Evolutionary conservation across 1,140 invertebrate species (phyloP).

Genomic region (Caenorhabditis inopinata): DNA sequence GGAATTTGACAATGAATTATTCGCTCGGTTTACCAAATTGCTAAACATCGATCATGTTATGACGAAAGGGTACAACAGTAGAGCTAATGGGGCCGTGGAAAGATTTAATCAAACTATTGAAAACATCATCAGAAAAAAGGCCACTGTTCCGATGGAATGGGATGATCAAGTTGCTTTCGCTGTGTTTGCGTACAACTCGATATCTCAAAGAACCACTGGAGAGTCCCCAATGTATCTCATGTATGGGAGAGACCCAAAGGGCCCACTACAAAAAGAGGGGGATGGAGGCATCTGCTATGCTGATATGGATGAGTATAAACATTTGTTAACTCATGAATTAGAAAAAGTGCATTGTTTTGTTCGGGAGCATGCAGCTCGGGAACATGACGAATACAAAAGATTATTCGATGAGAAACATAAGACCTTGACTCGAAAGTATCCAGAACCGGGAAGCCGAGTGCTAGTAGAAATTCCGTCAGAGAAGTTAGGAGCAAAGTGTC

Average conservation of each 20-base stretch:
- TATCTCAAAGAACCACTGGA: neutral
- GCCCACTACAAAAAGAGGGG: neutral
- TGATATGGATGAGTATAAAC: neutral
- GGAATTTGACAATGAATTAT: neutral
- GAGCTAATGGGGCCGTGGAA: constrained; percentile 22
- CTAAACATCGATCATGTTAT: neutral
- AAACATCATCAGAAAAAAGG: neutral
- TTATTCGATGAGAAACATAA: neutral
- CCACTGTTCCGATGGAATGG: neutral
- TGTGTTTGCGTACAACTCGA: neutral
- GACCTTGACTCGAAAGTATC: neutral
- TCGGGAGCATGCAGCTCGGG: neutral
- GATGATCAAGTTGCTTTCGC: constrained; percentile 3
- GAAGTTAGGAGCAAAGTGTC: neutral
- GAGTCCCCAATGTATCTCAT: neutral
- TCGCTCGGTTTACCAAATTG: neutral
- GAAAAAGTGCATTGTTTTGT: neutral
- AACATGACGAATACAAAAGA: no score
- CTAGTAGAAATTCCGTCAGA: neutral
- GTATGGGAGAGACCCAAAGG: neutral
- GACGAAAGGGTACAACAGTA: constrained; percentile 18
- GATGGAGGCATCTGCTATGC: neutral
- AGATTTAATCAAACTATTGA: constrained; percentile 14
- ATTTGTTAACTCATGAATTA: neutral
- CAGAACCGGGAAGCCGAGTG: neutral